Evolutionary conservation across 2,888 invertebrate species (phyloP).

Genomic region (Eueremaeus valkanovi): DNA sequence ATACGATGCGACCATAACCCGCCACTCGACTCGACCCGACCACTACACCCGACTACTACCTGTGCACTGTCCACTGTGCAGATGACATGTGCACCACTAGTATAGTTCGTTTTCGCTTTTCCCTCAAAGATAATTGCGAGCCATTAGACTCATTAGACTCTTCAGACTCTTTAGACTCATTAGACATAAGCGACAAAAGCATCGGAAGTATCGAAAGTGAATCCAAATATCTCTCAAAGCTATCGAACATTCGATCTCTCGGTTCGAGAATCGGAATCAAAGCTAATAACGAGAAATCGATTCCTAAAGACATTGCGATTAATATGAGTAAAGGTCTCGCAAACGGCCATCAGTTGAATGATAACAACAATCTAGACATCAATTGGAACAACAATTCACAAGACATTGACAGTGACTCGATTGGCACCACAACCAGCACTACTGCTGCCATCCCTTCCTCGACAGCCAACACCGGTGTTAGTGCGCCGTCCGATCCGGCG

Average conservation of each 20-base stretch:
- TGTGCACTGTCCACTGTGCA: background rate
- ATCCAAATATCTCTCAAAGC: background rate
- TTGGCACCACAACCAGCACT: no score
- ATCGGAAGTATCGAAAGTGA: constrained; percentile 1
- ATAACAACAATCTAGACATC: constrained; percentile 1
- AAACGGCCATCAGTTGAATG: constrained; percentile 38
- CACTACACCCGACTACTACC: no score
- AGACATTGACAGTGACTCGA: constrained; percentile 3
- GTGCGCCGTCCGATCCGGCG: background rate
- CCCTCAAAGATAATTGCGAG: constrained; percentile 30
- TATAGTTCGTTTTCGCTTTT: constrained; percentile 35
- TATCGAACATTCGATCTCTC: background rate
- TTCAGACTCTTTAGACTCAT: no score
- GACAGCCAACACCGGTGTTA: background rate
- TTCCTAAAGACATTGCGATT: constrained; percentile 10
- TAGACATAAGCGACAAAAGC: background rate
- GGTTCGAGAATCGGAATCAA: constrained; percentile 24
- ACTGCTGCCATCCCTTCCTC: background rate
- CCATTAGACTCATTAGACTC: no score
- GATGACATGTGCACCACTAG: constrained; percentile 36
- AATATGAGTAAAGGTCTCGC: constrained; percentile 40
- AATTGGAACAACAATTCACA: background rate
- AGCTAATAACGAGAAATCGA: background rate
- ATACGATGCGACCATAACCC: no score
- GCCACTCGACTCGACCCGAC: no score